Evolutionary conservation across 2,888 invertebrate genomes (phyloP).

Genomic region (Cryptus armator): DNA sequence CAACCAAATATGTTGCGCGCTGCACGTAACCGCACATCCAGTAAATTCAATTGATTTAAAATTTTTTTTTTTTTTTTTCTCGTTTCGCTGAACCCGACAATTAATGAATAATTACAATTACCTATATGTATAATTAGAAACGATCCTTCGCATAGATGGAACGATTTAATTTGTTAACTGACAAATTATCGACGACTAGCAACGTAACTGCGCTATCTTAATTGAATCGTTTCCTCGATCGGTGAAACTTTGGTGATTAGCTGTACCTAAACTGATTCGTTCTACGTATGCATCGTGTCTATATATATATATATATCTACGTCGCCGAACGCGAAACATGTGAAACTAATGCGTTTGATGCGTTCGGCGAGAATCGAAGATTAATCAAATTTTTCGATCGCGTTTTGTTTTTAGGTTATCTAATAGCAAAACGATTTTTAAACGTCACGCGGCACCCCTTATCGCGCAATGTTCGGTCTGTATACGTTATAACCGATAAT

Average conservation of each 20-base stretch:
- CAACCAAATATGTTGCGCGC: no score
- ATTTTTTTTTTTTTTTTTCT: no score
- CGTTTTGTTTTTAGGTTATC: no score
- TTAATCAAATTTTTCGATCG: neutral
- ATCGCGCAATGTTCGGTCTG: slow-evolving; percentile 59
- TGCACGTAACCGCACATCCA: no score
- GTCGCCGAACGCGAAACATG: neutral
- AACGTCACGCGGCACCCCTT: slow-evolving; percentile 73
- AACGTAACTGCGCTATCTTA: slow-evolving; percentile 60
- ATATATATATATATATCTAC: neutral
- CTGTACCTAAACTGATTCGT: slow-evolving; percentile 56
- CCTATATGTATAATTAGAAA: neutral
- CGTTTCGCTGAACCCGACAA: neutral
- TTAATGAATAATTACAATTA: slow-evolving; percentile 4
- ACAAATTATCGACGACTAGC: slow-evolving; percentile 17
- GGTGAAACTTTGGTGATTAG: slow-evolving; percentile 68
- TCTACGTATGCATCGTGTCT: neutral
- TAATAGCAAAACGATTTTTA: slow-evolving; percentile 60
- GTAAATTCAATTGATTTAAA: no score
- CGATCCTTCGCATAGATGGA: neutral
- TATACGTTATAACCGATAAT: neutral
- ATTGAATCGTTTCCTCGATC: slow-evolving; percentile 68
- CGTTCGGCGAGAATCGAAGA: neutral
- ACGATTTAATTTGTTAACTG: slow-evolving; percentile 61
- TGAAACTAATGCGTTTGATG: neutral